Conservation (phyloP, 2,797 vertebrate genomes). For the Sylvia borin region DNA sequence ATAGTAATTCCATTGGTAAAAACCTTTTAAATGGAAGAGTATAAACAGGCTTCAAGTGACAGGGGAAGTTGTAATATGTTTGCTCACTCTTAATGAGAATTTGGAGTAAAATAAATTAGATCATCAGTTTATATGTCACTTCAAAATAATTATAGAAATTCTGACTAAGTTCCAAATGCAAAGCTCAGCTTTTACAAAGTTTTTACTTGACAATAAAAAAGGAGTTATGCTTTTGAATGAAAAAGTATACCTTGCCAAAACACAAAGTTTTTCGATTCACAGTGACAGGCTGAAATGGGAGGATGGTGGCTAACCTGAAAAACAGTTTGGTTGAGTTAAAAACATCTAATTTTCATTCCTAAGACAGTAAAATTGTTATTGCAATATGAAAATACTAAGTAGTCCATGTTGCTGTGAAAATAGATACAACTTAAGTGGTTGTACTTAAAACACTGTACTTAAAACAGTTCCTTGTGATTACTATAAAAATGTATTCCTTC, state of each 20-base stretch:
- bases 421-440: not conserved
- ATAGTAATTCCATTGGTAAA: not conserved
- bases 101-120: not conserved
- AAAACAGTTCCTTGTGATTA: not conserved
- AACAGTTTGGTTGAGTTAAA: slow-evolving; percentile 35
- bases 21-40: not conserved
- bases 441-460: not conserved
- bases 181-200: not conserved
- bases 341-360: not conserved
- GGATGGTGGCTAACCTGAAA: slow-evolving; percentile 98
- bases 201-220: not conserved
- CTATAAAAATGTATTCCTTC: not conserved
- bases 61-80: not conserved
- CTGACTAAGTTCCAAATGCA: not conserved
- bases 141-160: not conserved
- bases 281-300: slow-evolving; percentile 97
- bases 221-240: slow-evolving; percentile 17
- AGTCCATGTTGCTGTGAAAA: not conserved
- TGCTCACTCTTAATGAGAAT: not conserved
- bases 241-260: slow-evolving; percentile 96
- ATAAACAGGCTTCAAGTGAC: not conserved
- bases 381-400: not conserved
- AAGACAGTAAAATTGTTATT: not conserved
- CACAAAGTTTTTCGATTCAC: slow-evolving; percentile 99
- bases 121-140: not conserved